Conservation (phyloP, 2,888 invertebrate genomes). For the Drosophila meridionalis region DNA sequence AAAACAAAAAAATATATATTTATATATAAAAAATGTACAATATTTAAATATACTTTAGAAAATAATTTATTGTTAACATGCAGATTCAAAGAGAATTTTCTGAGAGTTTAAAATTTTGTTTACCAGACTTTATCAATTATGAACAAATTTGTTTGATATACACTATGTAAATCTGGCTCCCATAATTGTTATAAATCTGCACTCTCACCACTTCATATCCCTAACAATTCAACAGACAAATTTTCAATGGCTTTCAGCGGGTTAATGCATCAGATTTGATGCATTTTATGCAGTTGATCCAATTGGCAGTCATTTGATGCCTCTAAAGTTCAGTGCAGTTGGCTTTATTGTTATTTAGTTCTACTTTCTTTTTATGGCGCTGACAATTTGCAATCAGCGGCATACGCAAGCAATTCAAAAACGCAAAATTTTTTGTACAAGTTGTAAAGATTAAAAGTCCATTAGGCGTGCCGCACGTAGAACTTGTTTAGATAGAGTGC, state of each 20-base stretch:
- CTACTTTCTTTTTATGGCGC: conserved; percentile 41
- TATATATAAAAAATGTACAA: too few relatives aligned
- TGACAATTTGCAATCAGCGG: conserved; percentile 67
- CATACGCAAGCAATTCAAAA: conserved; percentile 51
- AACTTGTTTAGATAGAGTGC: conserved; percentile 63
- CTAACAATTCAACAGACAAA: not conserved
- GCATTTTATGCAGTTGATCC: conserved; percentile 4
- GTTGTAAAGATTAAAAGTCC: conserved; percentile 80
- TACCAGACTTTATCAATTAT: too few relatives aligned
- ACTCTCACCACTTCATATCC: not conserved
- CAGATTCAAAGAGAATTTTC: not conserved
- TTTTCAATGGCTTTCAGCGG: conserved; percentile 18
- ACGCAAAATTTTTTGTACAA: conserved; percentile 60
- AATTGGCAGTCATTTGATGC: conserved; percentile 43
- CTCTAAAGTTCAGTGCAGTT: conserved; percentile 43
- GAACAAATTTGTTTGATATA: not conserved
- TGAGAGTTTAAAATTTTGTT: not conserved
- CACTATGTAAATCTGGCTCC: not conserved
- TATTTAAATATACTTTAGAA: too few relatives aligned
- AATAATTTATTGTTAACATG: not conserved
- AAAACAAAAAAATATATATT: too few relatives aligned
- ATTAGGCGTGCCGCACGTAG: conserved; percentile 69
- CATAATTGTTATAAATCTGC: not conserved
- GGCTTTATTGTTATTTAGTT: conserved; percentile 25
- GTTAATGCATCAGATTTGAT: conserved; percentile 41